phyloP scores from a whole-genome alignment of 2,888 invertebrate species.

The Bhutanitis thaidina region DNA sequence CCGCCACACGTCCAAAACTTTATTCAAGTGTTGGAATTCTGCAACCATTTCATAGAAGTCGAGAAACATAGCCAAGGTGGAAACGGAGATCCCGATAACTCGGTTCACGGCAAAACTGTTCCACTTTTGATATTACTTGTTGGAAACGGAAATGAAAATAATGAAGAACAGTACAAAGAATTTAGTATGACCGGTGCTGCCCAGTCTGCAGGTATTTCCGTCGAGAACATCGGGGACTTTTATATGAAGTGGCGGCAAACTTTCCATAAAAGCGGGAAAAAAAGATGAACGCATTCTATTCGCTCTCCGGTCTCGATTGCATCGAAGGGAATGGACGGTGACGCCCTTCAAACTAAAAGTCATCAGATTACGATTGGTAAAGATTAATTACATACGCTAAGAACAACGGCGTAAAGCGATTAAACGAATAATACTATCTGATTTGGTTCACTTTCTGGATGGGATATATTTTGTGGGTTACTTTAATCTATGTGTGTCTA shows the following conservation, averaged over 20 bases:
- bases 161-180: slow-evolving; percentile 76
- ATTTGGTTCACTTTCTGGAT: slow-evolving; percentile 9
- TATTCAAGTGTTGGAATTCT: slow-evolving; percentile 91
- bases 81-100: slow-evolving; percentile 55
- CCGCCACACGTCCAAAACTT: slow-evolving; percentile 81
- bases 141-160: slow-evolving; percentile 70
- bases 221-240: slow-evolving; percentile 91
- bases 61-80: slow-evolving; percentile 54
- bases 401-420: slow-evolving; percentile 16
- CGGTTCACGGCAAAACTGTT: slow-evolving; percentile 54
- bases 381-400: slow-evolving; percentile 24
- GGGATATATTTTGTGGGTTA: slow-evolving; percentile 11
- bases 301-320: slow-evolving; percentile 47
- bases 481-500: slow-evolving; percentile 4
- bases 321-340: slow-evolving; percentile 39
- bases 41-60: slow-evolving; percentile 83
- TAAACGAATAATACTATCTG: not conserved
- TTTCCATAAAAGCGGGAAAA: slow-evolving; percentile 68
- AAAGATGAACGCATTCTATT: slow-evolving; percentile 57
- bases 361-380: slow-evolving; percentile 36
- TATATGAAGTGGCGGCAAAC: slow-evolving; percentile 91
- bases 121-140: slow-evolving; percentile 88
- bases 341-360: slow-evolving; percentile 28
- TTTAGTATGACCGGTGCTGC: slow-evolving; percentile 89
- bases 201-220: slow-evolving; percentile 88